A percentile compares a stretch with the other conserved stretches of the same genome.
Evolutionary conservation across 1,140 invertebrate species (phyloP).

Genomic region (Eriosoma lanigerum): DNA sequence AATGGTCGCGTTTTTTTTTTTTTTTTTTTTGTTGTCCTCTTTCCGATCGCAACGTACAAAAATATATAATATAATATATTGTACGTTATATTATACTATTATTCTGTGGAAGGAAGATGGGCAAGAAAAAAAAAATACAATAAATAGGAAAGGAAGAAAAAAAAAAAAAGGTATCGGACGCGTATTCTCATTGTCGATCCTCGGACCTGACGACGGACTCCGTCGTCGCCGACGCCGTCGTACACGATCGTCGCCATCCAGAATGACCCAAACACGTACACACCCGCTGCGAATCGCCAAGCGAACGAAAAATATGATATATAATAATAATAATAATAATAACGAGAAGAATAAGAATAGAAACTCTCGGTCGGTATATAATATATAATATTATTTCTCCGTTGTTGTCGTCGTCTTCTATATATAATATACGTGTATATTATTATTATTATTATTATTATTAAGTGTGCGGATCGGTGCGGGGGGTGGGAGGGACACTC

Average conservation of each 20-base stretch:
- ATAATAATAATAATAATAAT: constrained; percentile 1
- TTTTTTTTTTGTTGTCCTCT: too few relatives aligned
- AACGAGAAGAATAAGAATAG: constrained; percentile 25
- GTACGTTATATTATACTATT: too few relatives aligned
- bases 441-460: too few relatives aligned
- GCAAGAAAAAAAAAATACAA: background rate
- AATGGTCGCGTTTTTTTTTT: background rate
- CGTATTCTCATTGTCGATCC: background rate
- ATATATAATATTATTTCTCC: background rate
- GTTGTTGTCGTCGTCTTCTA: background rate
- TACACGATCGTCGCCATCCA: background rate
- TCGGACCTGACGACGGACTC: background rate
- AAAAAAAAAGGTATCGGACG: background rate
- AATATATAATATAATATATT: too few relatives aligned
- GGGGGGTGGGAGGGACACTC: background rate
- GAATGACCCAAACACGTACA: constrained; percentile 19
- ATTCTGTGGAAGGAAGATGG: too few relatives aligned
- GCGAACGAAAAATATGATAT: background rate
- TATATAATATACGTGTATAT: background rate
- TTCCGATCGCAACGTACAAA: too few relatives aligned
- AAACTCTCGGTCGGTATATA: background rate
- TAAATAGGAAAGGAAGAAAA: background rate
- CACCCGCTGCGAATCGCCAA: constrained; percentile 34
- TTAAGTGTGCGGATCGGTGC: background rate
- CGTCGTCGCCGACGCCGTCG: background rate